Evolutionary conservation across 2,888 invertebrate genomes (phyloP), one percentile per base, ranked within the genome.

Genomic region (Melangyna quadrimaculata): DNA sequence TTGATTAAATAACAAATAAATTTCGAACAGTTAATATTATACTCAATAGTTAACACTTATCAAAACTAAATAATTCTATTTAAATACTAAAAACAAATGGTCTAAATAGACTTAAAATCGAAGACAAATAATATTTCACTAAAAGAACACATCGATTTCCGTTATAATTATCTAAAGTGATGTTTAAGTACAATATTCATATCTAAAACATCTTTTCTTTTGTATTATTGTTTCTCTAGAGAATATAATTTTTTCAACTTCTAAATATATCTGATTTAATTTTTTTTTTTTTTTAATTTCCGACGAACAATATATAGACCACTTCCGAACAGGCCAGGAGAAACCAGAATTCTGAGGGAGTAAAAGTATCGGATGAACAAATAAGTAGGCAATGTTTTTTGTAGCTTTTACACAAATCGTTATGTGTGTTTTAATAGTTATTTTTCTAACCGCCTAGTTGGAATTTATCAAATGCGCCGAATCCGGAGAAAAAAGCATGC

Each of bases 311-410:
- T 77, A 32, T 67, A 6, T 17, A 45, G 55, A 55, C 57, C 51
- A 51, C 78, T 83, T 83, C 83, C 78, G 83, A 71, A 71, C 83
- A 53, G 83, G 78, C 78, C 83, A 83, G 78, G 78, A 83, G 74
- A 78, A 79, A 71, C 74, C 83, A 78, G 78, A 83, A 65, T 59
- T 83, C 83, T 79, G 83, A 79, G 78, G 69, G 75, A 27, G 22
- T 19, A 19, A 45, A 65, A 51, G 1, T 51, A 35, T 32, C 10
- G 24, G n/a, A 32, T 6, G 67, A 67, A 51, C 67, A 67, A 67
- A 48, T 51, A 51, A 35, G 51, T 65, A 45, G 65, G 65, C 45
- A 65, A 22, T 45, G 27, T 65, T 65, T 45, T 65, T 29, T 45
- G 27, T 32, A 45, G 45, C 65, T 65, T 45, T 65, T 29, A 27